Percentiles rank a stretch among this genome's conserved stretches.
phyloP scores from a whole-genome alignment of 2,113 vertebrate genomes.

The Puffinus mauretanicus region DNA sequence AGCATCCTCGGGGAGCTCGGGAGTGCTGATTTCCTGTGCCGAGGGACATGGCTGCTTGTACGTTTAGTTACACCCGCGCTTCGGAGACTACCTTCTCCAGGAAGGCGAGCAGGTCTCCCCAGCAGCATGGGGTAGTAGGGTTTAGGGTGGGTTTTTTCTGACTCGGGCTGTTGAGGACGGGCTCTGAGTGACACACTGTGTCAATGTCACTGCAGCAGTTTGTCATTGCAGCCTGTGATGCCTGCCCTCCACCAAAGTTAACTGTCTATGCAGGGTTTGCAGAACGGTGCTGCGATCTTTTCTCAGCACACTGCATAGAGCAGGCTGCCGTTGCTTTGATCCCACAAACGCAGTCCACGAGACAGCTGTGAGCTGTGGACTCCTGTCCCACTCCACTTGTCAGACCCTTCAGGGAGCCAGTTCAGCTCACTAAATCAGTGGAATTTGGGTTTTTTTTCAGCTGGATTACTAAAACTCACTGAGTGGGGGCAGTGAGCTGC shows the following conservation, averaged over 20 bases:
- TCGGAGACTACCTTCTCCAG: background rate
- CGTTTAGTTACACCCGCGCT: background rate
- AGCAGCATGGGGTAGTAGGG: background rate
- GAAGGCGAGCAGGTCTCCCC: background rate
- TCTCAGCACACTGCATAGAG: background rate
- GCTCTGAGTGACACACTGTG: background rate
- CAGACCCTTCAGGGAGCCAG: background rate
- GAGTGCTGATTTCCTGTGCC: background rate
- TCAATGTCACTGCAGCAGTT: conserved; percentile 46
- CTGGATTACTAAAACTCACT: background rate
- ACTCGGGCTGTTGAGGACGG: background rate
- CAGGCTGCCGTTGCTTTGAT: background rate
- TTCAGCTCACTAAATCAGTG: background rate
- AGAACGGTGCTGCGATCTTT: fast-evolving
- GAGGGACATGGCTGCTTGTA: background rate
- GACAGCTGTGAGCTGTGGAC: background rate
- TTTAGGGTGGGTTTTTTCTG: background rate
- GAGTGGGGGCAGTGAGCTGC: background rate
- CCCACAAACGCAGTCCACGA: fast-evolving
- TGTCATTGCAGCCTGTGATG: background rate
- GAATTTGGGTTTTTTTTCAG: background rate
- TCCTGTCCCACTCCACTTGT: background rate
- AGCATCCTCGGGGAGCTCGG: background rate
- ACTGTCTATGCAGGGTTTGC: background rate
- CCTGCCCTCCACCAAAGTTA: conserved; percentile 20